Base-by-base conservation (phyloP, 2,888 invertebrate species). In the Eurytoma adleriae region DNA sequence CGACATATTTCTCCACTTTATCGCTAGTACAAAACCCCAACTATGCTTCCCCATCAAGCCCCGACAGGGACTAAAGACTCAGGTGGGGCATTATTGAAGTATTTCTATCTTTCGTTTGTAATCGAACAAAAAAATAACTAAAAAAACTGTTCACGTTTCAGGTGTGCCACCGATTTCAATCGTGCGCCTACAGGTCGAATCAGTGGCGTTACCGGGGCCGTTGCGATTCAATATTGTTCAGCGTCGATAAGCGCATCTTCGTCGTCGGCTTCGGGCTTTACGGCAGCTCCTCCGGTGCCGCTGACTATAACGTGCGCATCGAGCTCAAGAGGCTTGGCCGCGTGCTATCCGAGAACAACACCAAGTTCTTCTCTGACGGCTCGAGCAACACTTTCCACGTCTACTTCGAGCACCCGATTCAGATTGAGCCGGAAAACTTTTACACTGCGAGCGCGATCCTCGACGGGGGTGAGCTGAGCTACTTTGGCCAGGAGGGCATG, bases 171-270 rank as follows among this genome's bases (percentile, higher is more conserved):
- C 93, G 98, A 89, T 99, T 99, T 90, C 97, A 98, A 91, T 98
- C 98, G 13, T 98, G 98, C 88, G 98, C 98, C 4, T 98, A 98
- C 91, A 94, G 98, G 85, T 97, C 97, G 87, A 99, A 98, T 89
- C 98, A 99, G 90, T 99, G 99, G 98, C 94, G 98, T 76, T 99
- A 99, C 90, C 93, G 99, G 85, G 98, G 98, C 0, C 94, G 98
- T 74, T 98, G 98, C 90, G 99, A 99, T 90, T 97, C 97, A 79
- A 98, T 99, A 90, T 98, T 98, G 89, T 99, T 99, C 91, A 97
- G 96, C 84, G 98, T 98, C 0, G 98, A 99, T 91, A 95, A 97
- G 83, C 94, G 98, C 85, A 97, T 99, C 88, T 99, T 98, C 90
- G 96, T 99, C 72, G 97, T 98, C 72, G 98, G 98, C 62, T 97